These are phyloP conservation scores for Falco berigora DNA, from an alignment of 2,797 vertebrate genomes.

Conservation along the genomic window DNA sequence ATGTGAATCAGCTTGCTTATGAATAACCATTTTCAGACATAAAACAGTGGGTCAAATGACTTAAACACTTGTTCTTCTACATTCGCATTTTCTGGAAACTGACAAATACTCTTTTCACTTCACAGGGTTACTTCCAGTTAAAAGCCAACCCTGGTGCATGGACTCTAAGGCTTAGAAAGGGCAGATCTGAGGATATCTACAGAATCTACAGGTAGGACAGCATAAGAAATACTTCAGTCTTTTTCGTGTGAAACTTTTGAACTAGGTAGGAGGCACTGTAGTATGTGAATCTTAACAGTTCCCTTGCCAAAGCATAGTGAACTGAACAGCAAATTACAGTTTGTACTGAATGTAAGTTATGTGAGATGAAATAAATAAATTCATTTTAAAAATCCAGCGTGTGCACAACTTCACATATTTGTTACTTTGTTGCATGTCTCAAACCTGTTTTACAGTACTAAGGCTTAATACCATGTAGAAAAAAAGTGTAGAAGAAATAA, in stretches of 20 bases:
- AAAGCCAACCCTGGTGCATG: conserved; percentile 97
- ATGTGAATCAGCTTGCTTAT: neutral
- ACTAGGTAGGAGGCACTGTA: neutral
- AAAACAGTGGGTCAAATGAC: neutral
- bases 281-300: neutral
- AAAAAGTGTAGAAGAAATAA: neutral
- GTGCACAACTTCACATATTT: neutral
- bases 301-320: neutral
- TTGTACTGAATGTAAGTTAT: neutral
- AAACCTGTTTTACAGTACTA: neutral
- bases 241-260: neutral
- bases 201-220: conserved; percentile 89
- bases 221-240: neutral
- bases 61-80: neutral
- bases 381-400: neutral
- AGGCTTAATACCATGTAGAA: neutral
- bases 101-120: neutral
- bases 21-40: neutral
- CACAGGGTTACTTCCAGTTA: conserved; percentile 94
- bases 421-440: neutral
- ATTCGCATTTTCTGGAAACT: neutral
- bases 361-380: neutral
- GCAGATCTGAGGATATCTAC: conserved; percentile 96
- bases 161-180: conserved; percentile 90
- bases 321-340: neutral